A percentile compares a stretch with the other conserved stretches of the same genome.
Conservation (phyloP, 1,140 invertebrate genomes). For the Bombus turneri region DNA sequence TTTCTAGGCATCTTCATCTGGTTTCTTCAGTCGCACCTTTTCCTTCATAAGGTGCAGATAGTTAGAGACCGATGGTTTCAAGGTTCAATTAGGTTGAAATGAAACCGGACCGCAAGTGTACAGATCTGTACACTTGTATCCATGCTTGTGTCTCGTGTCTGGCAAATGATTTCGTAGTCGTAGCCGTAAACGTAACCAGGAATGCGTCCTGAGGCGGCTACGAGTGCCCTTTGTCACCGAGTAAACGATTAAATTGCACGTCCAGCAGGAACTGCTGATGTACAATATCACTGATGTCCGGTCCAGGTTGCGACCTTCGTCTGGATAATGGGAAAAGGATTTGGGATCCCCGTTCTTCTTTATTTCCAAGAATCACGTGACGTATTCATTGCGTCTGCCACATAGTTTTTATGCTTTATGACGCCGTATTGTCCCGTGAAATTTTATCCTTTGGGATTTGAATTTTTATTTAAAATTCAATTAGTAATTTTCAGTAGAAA, state of each 20-base stretch:
- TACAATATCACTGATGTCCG: constrained; percentile 67
- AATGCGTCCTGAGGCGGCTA: constrained; percentile 48
- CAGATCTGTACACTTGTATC: not conserved
- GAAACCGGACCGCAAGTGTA: constrained; percentile 31
- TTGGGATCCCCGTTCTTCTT: constrained; percentile 9
- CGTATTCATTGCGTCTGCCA: not conserved
- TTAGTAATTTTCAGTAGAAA: too few species aligned
- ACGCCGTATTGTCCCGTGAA: not conserved
- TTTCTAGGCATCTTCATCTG: not conserved
- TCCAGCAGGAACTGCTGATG: constrained; percentile 57
- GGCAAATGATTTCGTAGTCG: constrained; percentile 56
- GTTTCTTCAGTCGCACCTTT: not conserved
- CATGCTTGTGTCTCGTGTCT: constrained; percentile 30
- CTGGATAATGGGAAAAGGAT: constrained; percentile 58
- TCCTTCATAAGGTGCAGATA: constrained; percentile 25
- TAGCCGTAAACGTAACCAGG: constrained; percentile 59
- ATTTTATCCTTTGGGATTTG: not conserved
- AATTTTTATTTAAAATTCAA: not conserved
- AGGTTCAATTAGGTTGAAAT: constrained; percentile 20
- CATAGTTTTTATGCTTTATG: too few species aligned
- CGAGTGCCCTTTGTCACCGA: constrained; percentile 60
- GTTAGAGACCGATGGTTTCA: constrained; percentile 2
- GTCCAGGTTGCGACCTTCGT: constrained; percentile 43
- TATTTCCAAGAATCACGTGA: not conserved
- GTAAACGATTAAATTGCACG: constrained; percentile 68